A percentile compares a stretch with the other conserved stretches of the same genome.
These are phyloP conservation scores for Corythoichthys haematopterus DNA, from an alignment of 2,113 vertebrate species.

Conservation along the genomic window DNA sequence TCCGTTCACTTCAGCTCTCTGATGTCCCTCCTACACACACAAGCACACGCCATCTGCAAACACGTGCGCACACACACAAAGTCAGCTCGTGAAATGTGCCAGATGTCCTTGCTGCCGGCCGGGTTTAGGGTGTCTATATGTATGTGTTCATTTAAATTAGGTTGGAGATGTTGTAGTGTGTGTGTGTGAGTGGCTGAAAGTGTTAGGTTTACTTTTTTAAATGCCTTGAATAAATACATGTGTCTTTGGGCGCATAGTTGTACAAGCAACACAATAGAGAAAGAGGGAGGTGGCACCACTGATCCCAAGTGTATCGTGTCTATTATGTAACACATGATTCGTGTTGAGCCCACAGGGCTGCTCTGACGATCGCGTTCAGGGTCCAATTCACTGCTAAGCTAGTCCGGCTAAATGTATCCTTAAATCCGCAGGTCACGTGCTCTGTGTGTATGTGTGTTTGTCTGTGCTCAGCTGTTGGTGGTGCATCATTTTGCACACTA, in stretches of 20 bases:
- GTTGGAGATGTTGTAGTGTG: conserved; percentile 13
- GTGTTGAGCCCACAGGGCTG: conserved; percentile 41
- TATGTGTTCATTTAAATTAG: conserved; percentile 25
- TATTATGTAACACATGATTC: conserved; percentile 64
- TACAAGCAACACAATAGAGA: conserved; percentile 15
- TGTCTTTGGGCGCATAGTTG: conserved; percentile 4
- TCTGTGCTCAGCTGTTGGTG: background rate
- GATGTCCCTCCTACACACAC: conserved; percentile 27
- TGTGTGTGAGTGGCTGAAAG: conserved; percentile 19
- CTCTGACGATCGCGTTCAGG: conserved; percentile 45
- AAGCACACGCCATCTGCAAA: conserved; percentile 14
- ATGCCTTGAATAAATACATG: conserved; percentile 23
- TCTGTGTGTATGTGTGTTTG: conserved; percentile 3
- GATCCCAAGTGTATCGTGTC: conserved; percentile 16
- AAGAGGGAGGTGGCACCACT: conserved; percentile 14
- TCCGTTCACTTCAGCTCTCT: conserved; percentile 38
- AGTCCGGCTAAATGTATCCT: conserved; percentile 31
- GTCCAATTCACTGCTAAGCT: conserved; percentile 19
- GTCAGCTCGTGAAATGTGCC: conserved; percentile 56
- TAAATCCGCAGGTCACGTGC: conserved; percentile 42
- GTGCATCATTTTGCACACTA: background rate
- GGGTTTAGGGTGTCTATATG: conserved; percentile 27
- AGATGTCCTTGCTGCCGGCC: conserved; percentile 57
- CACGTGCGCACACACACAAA: conserved; percentile 34
- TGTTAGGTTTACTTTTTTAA: conserved; percentile 34